Evolutionary conservation across 1,140 invertebrate genomes (phyloP).

Genomic region (Pectinophora gossypiella): DNA sequence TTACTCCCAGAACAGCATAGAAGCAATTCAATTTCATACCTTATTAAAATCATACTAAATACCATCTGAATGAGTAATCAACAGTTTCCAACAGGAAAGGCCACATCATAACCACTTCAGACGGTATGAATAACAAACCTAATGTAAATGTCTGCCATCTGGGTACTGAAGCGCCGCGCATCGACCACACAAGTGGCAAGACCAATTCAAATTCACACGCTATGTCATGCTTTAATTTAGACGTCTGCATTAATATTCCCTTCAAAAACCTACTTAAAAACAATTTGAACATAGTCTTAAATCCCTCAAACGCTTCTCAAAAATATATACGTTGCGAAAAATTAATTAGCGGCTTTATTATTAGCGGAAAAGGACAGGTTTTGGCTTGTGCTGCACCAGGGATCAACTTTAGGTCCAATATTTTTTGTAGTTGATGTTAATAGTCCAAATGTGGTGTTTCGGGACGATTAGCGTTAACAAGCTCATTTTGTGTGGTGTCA

Average conservation of each 20-base stretch:
- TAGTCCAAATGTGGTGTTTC: background rate
- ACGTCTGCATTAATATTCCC: background rate
- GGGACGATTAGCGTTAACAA: background rate
- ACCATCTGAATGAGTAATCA: too few relatives aligned
- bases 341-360: too few relatives aligned
- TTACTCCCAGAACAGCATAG: too few relatives aligned
- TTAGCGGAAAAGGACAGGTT: too few relatives aligned
- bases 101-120: background rate
- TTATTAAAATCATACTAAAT: too few relatives aligned
- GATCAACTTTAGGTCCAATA: background rate
- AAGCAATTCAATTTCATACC: too few relatives aligned
- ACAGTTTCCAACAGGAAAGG: background rate
- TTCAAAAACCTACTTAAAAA: background rate
- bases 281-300: background rate
- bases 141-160: background rate
- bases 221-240: constrained; percentile 2
- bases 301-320: too few relatives aligned
- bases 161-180: background rate
- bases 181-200: constrained; percentile 1
- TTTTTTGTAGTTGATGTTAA: background rate
- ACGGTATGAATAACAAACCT: background rate
- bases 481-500: background rate
- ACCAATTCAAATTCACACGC: background rate
- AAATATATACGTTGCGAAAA: too few relatives aligned
- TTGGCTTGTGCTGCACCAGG: background rate